A percentile compares a stretch with the other conserved stretches of the same genome.
Conservation (phyloP, 2,797 vertebrate genomes). For the Pangasius djambal region DNA sequence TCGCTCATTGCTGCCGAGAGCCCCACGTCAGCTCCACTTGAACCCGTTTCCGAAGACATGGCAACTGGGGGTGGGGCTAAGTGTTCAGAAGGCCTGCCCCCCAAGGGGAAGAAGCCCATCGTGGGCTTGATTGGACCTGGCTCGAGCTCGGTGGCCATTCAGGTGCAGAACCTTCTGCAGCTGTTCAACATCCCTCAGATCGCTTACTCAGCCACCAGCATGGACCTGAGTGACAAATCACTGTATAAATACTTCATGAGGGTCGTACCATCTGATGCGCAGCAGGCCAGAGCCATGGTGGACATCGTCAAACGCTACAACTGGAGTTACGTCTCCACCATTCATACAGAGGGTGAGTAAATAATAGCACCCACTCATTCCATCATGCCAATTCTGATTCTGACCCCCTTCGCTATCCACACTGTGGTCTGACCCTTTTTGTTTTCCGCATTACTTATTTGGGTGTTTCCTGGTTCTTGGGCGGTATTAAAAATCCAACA, state of each 20-base stretch:
- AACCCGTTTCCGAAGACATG: constrained; percentile 48
- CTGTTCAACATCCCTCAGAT: constrained; percentile 99
- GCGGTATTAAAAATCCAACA: background rate
- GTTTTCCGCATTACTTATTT: background rate
- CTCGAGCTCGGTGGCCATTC: constrained; percentile 96
- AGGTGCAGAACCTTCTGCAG: constrained; percentile 96
- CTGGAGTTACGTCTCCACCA: constrained; percentile 98
- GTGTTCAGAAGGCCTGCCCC: constrained; percentile 85
- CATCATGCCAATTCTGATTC: background rate
- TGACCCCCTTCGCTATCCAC: background rate
- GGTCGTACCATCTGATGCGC: constrained; percentile 96
- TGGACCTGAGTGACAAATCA: constrained; percentile 95
- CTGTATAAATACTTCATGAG: constrained; percentile 98
- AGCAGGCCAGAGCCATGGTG: constrained; percentile 97
- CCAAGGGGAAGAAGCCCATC: constrained; percentile 91
- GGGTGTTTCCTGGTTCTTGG: background rate
- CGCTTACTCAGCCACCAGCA: constrained; percentile 95
- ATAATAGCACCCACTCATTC: background rate
- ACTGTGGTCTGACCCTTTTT: background rate
- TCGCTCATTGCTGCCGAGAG: constrained; percentile 89
- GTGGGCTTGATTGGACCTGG: constrained; percentile 96
- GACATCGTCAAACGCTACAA: constrained; percentile 99
- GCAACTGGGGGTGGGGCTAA: constrained; percentile 70
- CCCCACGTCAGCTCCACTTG: background rate
- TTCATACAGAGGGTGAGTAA: constrained; percentile 94